Percentiles rank a stretch among this genome's conserved stretches.
phyloP scores from a whole-genome alignment of 1,140 invertebrate genomes.

The Whitmania pigra region DNA sequence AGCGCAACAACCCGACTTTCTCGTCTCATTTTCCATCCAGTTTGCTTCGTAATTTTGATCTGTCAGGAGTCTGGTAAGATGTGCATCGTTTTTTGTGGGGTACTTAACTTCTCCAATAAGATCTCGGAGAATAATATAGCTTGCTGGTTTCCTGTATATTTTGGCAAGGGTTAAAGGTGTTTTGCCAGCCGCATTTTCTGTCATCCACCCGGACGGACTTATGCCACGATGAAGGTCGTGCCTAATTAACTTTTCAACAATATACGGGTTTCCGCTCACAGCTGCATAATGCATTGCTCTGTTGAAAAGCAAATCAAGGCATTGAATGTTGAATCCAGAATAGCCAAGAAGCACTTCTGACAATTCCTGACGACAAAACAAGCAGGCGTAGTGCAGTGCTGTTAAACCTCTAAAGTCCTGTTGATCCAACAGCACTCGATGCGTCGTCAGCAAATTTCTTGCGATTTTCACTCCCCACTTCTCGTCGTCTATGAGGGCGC shows the following conservation, averaged over 20 bases:
- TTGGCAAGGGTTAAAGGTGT: not conserved
- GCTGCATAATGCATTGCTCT: conserved; percentile 4
- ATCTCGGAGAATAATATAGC: conserved; percentile 4
- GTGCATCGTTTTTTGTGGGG: not conserved
- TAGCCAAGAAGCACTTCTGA: not conserved
- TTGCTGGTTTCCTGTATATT: not conserved
- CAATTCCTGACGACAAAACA: not conserved
- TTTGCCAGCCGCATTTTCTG: not conserved
- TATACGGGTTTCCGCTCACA: not conserved
- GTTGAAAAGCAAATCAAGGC: not conserved
- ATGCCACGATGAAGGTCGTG: not conserved
- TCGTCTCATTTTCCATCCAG: not conserved
- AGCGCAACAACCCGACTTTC: too few relatives aligned
- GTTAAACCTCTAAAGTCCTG: conserved; percentile 4
- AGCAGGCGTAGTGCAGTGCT: not conserved
- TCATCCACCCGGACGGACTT: not conserved
- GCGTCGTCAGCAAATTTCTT: not conserved
- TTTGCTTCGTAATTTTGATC: not conserved
- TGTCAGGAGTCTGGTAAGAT: not conserved
- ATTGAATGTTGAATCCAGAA: conserved; percentile 9
- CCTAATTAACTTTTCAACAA: not conserved
- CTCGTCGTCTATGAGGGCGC: not conserved
- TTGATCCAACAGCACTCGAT: not conserved
- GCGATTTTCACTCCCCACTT: not conserved
- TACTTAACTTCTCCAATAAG: conserved; percentile 1